A percentile compares a stretch with the other conserved stretches of the same genome.
Evolutionary conservation across 2,113 vertebrate genomes (phyloP).

Genomic region (Furnarius figulus): DNA sequence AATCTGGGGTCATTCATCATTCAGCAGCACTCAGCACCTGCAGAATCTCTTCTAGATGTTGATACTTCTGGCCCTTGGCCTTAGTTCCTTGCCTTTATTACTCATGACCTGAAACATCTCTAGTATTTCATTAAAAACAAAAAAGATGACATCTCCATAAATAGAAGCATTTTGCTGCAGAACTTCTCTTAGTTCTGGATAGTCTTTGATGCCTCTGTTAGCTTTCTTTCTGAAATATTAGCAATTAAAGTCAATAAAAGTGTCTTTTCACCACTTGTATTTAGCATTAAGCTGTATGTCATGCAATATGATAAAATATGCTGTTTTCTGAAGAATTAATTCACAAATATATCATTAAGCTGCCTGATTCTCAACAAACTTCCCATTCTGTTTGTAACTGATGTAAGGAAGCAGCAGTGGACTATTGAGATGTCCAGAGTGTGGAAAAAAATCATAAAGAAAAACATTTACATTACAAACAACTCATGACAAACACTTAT

Average conservation of each 20-base stretch:
- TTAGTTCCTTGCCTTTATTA: neutral
- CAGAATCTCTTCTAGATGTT: neutral
- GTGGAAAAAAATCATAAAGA: neutral
- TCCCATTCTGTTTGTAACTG: neutral
- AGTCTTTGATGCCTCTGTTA: neutral
- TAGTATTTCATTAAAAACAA: neutral
- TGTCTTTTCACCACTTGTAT: neutral
- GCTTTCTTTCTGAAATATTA: neutral
- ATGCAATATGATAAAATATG: neutral
- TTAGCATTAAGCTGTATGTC: neutral
- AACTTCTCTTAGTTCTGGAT: neutral
- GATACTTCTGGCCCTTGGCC: neutral
- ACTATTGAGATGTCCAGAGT: neutral
- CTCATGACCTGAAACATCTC: neutral
- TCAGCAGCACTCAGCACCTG: neutral
- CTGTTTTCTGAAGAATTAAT: neutral
- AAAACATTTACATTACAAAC: neutral
- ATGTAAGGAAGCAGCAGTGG: neutral
- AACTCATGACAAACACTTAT: neutral
- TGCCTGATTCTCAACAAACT: neutral
- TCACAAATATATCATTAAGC: neutral
- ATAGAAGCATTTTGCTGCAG: neutral
- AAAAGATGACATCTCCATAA: neutral
- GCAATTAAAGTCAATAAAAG: neutral
- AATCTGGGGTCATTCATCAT: neutral